Conservation (phyloP, 2,797 vertebrate genomes). For the Nothura maculosa region DNA sequence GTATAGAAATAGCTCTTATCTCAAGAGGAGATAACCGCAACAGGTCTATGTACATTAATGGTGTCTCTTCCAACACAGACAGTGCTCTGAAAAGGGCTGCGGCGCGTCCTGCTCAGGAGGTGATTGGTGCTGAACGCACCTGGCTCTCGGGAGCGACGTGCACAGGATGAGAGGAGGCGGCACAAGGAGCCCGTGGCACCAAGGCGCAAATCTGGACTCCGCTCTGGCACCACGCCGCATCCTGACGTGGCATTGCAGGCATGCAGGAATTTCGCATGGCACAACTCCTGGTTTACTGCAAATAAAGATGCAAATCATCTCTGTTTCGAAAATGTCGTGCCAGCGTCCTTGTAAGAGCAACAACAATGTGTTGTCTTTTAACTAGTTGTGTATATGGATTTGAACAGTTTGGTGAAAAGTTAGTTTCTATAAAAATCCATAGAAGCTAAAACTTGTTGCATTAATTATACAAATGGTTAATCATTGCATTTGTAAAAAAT, state of each 20-base stretch:
- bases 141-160: background rate
- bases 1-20: conserved; percentile 57
- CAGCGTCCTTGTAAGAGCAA: background rate
- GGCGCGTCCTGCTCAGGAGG: background rate
- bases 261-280: background rate
- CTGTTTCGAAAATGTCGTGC: background rate
- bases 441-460: background rate
- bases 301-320: background rate
- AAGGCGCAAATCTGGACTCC: background rate
- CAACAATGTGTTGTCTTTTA: background rate
- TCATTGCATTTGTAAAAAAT: background rate
- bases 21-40: conserved; percentile 18
- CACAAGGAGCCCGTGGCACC: background rate
- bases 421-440: background rate
- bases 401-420: background rate
- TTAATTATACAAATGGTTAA: background rate
- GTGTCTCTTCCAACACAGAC: background rate
- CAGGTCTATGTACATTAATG: conserved; percentile 29
- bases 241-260: fast-evolving
- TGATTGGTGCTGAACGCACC: background rate
- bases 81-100: background rate
- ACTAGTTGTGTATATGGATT: background rate
- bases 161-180: fast-evolving
- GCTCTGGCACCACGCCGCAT: background rate
- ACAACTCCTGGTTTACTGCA: background rate